Percentiles rank a stretch among this genome's conserved stretches.
Conservation (phyloP, 1,140 invertebrate species). For the Caenorhabditis latens region DNA sequence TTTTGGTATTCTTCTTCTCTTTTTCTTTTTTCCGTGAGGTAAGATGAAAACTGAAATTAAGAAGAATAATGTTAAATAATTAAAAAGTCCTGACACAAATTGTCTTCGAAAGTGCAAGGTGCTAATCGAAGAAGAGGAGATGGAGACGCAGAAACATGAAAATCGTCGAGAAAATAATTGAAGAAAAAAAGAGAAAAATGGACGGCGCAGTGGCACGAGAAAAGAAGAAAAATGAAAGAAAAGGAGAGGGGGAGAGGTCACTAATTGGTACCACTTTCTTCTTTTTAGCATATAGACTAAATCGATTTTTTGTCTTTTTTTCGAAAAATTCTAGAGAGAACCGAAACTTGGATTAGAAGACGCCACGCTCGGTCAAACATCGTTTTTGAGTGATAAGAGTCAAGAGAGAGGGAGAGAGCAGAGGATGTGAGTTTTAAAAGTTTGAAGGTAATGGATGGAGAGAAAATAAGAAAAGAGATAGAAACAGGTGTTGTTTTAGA, state of each 20-base stretch:
- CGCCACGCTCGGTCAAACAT: constrained; percentile 10
- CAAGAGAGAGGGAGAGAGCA: neutral
- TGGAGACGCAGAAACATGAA: constrained; percentile 35
- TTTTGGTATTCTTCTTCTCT: constrained; percentile 23
- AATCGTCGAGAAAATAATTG: constrained; percentile 12
- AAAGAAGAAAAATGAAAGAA: neutral
- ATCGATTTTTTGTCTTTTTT: neutral
- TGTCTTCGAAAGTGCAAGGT: neutral
- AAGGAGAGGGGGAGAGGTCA: constrained; percentile 31
- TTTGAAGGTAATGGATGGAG: neutral
- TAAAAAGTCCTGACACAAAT: neutral
- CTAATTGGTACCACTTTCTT: constrained; percentile 51
- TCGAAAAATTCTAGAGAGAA: neutral
- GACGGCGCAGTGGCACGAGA: neutral
- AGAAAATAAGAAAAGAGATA: neutral
- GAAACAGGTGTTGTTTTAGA: constrained; percentile 10
- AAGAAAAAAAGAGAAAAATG: constrained; percentile 13
- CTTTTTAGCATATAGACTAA: neutral
- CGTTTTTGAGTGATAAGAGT: constrained; percentile 28
- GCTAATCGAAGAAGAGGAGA: neutral
- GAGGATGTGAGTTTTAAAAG: neutral
- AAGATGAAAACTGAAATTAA: neutral
- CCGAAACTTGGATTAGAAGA: constrained; percentile 14
- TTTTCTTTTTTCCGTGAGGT: neutral
- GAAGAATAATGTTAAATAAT: neutral